Conservation (phyloP, 2,113 vertebrate species). For the Dipodomys spectabilis region DNA sequence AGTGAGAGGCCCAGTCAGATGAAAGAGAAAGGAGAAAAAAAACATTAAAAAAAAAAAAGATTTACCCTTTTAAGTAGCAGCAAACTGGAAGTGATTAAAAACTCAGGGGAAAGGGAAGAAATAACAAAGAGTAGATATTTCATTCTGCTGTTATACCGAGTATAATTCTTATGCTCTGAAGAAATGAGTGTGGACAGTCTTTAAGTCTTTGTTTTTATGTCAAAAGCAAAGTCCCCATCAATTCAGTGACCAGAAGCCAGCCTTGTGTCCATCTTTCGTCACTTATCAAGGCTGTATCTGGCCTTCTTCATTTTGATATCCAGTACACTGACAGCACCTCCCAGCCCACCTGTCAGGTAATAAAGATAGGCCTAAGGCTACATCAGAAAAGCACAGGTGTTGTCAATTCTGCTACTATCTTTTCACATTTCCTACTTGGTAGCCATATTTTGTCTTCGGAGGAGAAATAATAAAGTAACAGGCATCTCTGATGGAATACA, state of each 20-base stretch:
- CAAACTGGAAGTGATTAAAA: neutral
- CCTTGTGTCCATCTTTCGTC: neutral
- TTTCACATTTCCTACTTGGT: neutral
- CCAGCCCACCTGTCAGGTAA: neutral
- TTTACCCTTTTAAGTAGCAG: neutral
- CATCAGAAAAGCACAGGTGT: neutral
- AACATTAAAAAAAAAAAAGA: neutral
- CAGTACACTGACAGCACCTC: neutral
- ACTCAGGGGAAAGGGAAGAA: neutral
- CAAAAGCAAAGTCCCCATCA: neutral
- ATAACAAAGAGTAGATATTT: neutral
- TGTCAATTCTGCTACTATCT: neutral
- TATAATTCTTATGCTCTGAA: neutral
- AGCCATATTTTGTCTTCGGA: neutral
- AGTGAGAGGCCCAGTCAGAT: too few species aligned
- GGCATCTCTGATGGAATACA: neutral
- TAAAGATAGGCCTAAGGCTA: neutral
- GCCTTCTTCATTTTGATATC: constrained; percentile 21
- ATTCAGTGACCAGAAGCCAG: neutral
- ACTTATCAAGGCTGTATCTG: neutral
- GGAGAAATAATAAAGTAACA: neutral
- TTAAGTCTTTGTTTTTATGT: neutral
- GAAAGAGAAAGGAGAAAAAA: neutral
- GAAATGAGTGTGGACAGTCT: neutral
- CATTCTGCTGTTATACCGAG: neutral